phyloP scores from a whole-genome alignment of 2,888 invertebrate species.

The Cantharis flavilabris region DNA sequence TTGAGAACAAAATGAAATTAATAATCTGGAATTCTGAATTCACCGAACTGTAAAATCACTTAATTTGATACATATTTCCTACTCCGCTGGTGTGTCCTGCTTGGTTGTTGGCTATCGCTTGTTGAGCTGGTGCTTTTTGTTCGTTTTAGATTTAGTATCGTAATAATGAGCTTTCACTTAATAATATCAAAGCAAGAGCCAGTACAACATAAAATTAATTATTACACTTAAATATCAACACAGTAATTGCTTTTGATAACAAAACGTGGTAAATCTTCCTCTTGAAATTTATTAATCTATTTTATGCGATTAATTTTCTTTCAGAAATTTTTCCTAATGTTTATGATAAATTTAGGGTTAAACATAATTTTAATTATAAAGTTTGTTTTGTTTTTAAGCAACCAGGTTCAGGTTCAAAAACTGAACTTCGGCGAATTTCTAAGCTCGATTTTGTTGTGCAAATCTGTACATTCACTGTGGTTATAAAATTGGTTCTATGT shows the following conservation, averaged over 20 bases:
- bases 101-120: slow-evolving; percentile 17
- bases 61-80: slow-evolving; percentile 31
- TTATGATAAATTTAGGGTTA: background rate
- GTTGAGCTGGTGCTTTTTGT: slow-evolving; percentile 14
- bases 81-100: slow-evolving; percentile 13
- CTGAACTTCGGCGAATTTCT: background rate
- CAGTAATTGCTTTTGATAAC: background rate
- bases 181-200: background rate
- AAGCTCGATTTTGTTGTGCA: no score
- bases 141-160: slow-evolving; percentile 9
- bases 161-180: slow-evolving; percentile 12
- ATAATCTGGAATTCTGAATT: slow-evolving; percentile 25
- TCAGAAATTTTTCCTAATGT: background rate
- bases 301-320: background rate
- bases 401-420: background rate
- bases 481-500: no score
- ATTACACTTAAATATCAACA: background rate
- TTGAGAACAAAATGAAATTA: slow-evolving; percentile 25
- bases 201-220: background rate
- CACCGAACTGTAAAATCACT: slow-evolving; percentile 30
- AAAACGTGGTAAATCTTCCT: background rate
- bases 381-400: background rate
- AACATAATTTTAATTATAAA: background rate
- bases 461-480: no score
- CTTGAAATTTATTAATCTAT: background rate